Conservation (phyloP, 2,888 invertebrate species). For the Brachypalpus laphriformis region DNA sequence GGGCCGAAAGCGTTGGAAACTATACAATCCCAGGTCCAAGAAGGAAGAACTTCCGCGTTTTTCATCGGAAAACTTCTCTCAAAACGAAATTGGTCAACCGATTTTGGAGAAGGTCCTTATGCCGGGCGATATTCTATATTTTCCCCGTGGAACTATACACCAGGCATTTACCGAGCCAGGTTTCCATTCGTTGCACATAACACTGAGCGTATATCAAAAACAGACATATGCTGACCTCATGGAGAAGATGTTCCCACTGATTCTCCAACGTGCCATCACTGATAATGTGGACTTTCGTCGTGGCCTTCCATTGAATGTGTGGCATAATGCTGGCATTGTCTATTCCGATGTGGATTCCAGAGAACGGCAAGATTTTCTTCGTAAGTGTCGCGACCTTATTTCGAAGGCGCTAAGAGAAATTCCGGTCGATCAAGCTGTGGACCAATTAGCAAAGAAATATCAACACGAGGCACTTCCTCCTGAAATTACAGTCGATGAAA, state of each 20-base stretch:
- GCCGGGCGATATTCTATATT: constrained; percentile 96
- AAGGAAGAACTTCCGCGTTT: constrained; percentile 90
- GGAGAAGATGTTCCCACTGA: constrained; percentile 90
- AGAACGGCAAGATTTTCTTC: constrained; percentile 84
- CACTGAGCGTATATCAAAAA: constrained; percentile 95
- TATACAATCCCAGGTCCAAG: constrained; percentile 90
- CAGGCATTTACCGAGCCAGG: constrained; percentile 91
- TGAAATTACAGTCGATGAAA: constrained; percentile 87
- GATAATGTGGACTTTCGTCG: constrained; percentile 88
- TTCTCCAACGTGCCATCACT: constrained; percentile 88
- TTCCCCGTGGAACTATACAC: constrained; percentile 94
- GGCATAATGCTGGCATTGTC: constrained; percentile 89
- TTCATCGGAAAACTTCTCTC: constrained; percentile 91
- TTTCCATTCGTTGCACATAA: constrained; percentile 96
- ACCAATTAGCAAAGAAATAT: constrained; percentile 92
- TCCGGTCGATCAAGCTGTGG: constrained; percentile 90
- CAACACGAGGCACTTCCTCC: constrained; percentile 96
- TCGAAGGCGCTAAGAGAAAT: constrained; percentile 85
- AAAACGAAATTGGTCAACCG: constrained; percentile 90
- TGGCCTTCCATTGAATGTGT: constrained; percentile 91
- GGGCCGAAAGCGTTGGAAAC: constrained; percentile 96
- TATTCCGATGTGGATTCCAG: constrained; percentile 84
- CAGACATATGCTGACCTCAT: constrained; percentile 95
- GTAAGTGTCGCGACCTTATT: constrained; percentile 85
- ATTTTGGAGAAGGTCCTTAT: constrained; percentile 90